Evolutionary conservation across 2,888 invertebrate species (phyloP).

Genomic region (Eristalinus aeneus): DNA sequence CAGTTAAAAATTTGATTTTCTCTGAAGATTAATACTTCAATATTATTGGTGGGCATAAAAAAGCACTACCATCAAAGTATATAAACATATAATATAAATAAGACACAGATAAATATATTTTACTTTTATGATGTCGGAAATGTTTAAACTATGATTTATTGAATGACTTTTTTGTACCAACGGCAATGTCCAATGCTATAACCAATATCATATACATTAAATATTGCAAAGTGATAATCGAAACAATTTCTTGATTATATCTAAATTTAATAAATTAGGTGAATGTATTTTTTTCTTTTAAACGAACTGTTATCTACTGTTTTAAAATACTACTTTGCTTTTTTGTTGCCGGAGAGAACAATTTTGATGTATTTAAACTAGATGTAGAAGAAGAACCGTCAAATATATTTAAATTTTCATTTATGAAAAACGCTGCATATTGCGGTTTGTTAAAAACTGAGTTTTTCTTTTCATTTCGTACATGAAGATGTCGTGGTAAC

Average conservation of each 20-base stretch:
- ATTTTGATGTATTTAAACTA: neutral
- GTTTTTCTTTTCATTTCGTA: constrained; percentile 40
- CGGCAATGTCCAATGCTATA: neutral
- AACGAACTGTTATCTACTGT: neutral
- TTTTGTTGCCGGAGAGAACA: neutral
- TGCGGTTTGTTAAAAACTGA: constrained; percentile 77
- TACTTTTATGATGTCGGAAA: no score
- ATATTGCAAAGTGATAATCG: neutral
- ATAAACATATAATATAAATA: no score
- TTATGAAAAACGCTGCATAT: constrained; percentile 77
- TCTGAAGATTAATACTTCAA: no score
- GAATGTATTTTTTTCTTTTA: neutral
- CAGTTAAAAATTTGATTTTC: no score
- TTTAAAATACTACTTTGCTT: neutral
- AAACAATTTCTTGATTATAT: neutral
- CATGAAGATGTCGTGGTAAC: constrained; percentile 71
- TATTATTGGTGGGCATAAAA: no score
- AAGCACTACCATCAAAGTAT: no score
- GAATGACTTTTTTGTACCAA: neutral
- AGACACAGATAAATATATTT: no score
- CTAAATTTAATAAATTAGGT: neutral
- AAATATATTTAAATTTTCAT: constrained; percentile 31
- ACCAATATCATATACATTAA: neutral
- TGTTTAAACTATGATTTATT: no score
- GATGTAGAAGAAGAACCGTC: constrained; percentile 2